Conservation (phyloP, 2,113 vertebrate genomes). For the Noctilio leporinus region DNA sequence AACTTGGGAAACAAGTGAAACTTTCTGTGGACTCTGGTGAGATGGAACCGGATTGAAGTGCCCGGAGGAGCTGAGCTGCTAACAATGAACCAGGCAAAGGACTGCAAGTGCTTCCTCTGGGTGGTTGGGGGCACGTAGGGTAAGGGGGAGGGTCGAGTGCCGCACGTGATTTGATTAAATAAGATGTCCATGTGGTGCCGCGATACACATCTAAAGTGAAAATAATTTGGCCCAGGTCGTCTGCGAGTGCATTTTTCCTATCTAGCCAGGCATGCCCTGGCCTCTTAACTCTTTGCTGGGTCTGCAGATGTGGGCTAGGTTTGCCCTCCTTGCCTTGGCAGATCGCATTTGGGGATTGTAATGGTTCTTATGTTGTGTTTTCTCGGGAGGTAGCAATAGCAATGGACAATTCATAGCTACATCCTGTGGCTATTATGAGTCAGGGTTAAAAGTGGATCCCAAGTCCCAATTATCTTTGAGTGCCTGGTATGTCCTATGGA, state of each 20-base stretch:
- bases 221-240: conserved; percentile 34
- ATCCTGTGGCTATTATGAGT: conserved; percentile 75
- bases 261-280: conserved; percentile 40
- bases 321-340: conserved; percentile 46
- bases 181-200: conserved; percentile 56
- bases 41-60: conserved; percentile 69
- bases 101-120: conserved; percentile 67
- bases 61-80: conserved; percentile 66
- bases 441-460: conserved; percentile 70
- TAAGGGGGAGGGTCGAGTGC: conserved; percentile 70
- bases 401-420: conserved; percentile 75
- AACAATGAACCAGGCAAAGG: conserved; percentile 68
- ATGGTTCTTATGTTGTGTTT: conserved; percentile 75
- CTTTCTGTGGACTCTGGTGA: conserved; percentile 75
- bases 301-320: conserved; percentile 59
- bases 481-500: conserved; percentile 77
- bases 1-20: conserved; percentile 78
- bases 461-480: conserved; percentile 81
- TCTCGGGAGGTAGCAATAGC: conserved; percentile 72
- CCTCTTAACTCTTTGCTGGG: conserved; percentile 64
- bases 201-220: conserved; percentile 67
- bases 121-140: conserved; percentile 70
- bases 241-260: conserved; percentile 55
- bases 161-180: conserved; percentile 73
- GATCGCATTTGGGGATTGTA: conserved; percentile 67